Conservation (phyloP, 2,797 vertebrate genomes). For the Etheostoma nigrum region DNA sequence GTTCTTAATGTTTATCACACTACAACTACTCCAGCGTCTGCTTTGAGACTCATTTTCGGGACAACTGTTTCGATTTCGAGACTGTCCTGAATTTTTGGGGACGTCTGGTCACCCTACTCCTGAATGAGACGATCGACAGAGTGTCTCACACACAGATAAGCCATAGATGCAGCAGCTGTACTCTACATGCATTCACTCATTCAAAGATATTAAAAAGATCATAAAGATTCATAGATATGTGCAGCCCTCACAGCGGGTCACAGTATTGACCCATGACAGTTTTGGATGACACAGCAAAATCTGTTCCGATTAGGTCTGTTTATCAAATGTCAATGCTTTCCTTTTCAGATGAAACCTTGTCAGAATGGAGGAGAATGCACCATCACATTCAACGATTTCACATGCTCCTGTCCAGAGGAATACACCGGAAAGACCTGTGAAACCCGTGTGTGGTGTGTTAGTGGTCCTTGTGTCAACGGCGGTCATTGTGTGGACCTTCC, state of each 20-base stretch:
- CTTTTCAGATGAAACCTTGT: conserved; percentile 85
- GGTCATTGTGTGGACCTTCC: conserved; percentile 88
- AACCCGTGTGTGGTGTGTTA: conserved; percentile 90
- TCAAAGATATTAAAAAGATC: too few relatives aligned
- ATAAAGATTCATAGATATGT: too few relatives aligned
- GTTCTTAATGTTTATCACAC: too few relatives aligned
- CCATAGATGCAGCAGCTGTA: too few relatives aligned
- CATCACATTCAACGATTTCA: conserved; percentile 95
- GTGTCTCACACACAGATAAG: too few relatives aligned
- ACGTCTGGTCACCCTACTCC: too few relatives aligned
- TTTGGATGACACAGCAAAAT: neutral
- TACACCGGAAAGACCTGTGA: conserved; percentile 91
- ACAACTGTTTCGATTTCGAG: too few relatives aligned
- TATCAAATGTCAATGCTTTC: conserved; percentile 2
- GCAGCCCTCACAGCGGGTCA: neutral
- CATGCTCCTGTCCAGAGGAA: conserved; percentile 87
- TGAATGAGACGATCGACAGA: too few relatives aligned
- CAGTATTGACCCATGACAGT: neutral
- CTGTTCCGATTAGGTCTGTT: neutral
- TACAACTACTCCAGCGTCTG: too few relatives aligned
- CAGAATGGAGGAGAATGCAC: conserved; percentile 89
- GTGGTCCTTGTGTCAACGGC: conserved; percentile 86
- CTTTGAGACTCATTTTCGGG: too few relatives aligned
- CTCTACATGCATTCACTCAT: too few relatives aligned
- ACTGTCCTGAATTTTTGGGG: too few relatives aligned